These are phyloP conservation scores for Chiloscyllium punctatum DNA, from an alignment of 2,797 vertebrate genomes.

Conservation along the genomic window DNA sequence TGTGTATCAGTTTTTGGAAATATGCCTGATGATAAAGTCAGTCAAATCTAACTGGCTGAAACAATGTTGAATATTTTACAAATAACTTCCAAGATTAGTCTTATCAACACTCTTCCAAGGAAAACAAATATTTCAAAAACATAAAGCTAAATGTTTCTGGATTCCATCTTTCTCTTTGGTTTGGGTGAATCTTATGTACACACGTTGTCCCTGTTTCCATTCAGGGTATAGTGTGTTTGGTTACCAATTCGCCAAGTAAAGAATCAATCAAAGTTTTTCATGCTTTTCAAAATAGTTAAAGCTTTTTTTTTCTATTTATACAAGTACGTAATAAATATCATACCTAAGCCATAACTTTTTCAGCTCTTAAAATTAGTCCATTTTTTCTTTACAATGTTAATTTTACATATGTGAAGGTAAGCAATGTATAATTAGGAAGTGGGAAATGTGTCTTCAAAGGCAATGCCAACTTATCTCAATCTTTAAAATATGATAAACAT, in stretches of 20 bases:
- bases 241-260: too few species aligned
- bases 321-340: neutral
- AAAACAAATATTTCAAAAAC: neutral
- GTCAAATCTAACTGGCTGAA: neutral
- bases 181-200: too few species aligned
- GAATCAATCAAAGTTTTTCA: too few species aligned
- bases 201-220: neutral
- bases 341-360: neutral
- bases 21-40: neutral
- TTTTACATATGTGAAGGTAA: neutral
- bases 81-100: neutral
- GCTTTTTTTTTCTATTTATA: too few species aligned
- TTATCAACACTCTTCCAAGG: neutral
- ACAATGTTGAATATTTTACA: neutral
- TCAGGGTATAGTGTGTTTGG: neutral
- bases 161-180: neutral
- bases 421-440: neutral
- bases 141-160: neutral
- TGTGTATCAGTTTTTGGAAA: neutral
- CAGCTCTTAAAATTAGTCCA: neutral
- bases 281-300: too few species aligned
- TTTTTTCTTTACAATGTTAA: neutral
- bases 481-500: neutral
- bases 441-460: neutral
- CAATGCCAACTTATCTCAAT: neutral